Evolutionary conservation across 2,797 vertebrate genomes (phyloP).

Genomic region (Coregonus suidteri): DNA sequence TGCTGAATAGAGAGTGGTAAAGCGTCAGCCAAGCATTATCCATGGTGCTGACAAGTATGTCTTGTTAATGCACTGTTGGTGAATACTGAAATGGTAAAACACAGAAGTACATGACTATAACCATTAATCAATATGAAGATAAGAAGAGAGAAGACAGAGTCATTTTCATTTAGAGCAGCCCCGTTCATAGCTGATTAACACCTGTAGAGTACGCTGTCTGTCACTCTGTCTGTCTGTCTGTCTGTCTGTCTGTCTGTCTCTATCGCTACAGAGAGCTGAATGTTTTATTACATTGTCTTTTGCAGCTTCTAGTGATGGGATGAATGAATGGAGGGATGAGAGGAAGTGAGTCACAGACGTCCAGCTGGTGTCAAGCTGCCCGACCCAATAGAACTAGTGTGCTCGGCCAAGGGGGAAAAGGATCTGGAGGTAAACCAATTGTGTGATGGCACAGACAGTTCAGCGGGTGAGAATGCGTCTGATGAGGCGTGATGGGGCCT

Average conservation of each 20-base stretch:
- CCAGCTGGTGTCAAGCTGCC: constrained; percentile 26
- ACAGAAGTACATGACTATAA: background rate
- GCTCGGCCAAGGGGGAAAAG: constrained; percentile 37
- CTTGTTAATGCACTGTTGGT: background rate
- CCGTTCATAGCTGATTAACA: background rate
- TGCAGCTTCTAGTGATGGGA: background rate
- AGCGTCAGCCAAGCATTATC: background rate
- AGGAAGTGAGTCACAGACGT: constrained; percentile 15
- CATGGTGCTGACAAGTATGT: background rate
- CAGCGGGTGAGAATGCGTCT: constrained; percentile 40
- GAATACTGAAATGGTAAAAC: background rate
- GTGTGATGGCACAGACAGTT: constrained; percentile 43
- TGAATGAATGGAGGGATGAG: background rate
- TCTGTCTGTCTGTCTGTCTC: background rate
- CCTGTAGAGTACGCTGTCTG: background rate
- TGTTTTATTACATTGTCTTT: constrained; percentile 25
- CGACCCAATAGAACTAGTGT: constrained; percentile 42
- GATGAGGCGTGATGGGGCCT: constrained; percentile 52
- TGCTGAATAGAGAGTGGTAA: background rate
- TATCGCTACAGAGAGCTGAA: background rate
- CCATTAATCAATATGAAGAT: background rate
- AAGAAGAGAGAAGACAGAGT: background rate
- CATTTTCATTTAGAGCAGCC: background rate
- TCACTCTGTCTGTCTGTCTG: background rate
- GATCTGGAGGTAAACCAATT: constrained; percentile 43